A percentile compares a stretch with the other conserved stretches of the same genome.
These are phyloP conservation scores for Acrocyrtus sp. DNA, from an alignment of 2,888 invertebrate species.

Conservation along the genomic window DNA sequence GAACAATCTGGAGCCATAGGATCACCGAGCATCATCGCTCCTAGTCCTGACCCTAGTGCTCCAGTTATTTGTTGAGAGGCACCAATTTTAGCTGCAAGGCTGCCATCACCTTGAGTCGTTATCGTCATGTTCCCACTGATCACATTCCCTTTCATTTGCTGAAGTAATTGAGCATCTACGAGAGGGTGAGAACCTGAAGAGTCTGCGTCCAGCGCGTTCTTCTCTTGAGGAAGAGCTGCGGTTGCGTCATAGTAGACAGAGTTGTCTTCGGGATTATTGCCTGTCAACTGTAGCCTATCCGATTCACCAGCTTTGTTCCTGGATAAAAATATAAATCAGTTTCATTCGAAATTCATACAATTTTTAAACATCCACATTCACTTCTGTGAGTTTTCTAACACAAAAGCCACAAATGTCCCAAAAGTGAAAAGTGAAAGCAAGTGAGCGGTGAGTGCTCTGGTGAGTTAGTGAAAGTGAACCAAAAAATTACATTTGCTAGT, in stretches of 20 bases:
- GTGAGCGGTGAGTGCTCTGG: no score
- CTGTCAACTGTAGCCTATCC: conserved; percentile 35
- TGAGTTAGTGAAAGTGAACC: no score
- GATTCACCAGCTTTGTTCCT: conserved; percentile 37
- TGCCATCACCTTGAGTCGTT: conserved; percentile 32
- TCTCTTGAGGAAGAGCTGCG: conserved; percentile 56
- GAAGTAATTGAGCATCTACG: conserved; percentile 31
- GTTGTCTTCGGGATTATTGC: conserved; percentile 59
- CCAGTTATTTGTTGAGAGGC: conserved; percentile 30
- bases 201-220: conserved; percentile 57
- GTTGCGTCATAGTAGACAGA: conserved; percentile 63
- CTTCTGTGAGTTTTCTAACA: no score
- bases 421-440: no score
- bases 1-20: conserved; percentile 63
- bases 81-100: conserved; percentile 44
- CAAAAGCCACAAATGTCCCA: no score
- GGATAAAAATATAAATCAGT: no score
- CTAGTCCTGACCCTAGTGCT: neutral
- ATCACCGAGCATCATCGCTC: conserved; percentile 5
- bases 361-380: no score
- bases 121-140: conserved; percentile 43
- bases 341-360: no score
- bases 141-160: conserved; percentile 39
- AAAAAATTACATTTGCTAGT: no score
- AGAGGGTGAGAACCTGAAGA: conserved; percentile 60